A percentile compares a stretch with the other conserved stretches of the same genome.
Conservation (phyloP, 2,113 vertebrate species). For the Hyaena hyaena region DNA sequence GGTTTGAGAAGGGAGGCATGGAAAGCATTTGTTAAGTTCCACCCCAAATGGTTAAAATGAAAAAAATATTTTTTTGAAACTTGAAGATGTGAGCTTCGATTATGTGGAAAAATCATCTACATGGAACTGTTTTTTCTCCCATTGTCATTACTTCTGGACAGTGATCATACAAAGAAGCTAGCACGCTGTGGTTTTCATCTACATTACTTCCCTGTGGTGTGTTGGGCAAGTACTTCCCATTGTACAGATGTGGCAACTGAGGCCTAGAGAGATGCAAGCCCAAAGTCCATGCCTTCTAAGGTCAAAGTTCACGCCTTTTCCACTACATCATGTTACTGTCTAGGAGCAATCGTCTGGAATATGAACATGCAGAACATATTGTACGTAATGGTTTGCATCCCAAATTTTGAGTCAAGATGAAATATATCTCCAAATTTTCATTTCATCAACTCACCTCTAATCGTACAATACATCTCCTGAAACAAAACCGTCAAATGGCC, state of each 20-base stretch:
- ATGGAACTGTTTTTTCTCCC: neutral
- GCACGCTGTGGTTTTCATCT: neutral
- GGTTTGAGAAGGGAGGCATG: neutral
- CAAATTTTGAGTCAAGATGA: neutral
- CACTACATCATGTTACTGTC: neutral
- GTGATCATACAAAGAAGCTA: neutral
- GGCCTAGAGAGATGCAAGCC: neutral
- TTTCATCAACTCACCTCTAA: neutral
- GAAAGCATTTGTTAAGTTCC: neutral
- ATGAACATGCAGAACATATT: neutral
- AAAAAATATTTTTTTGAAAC: neutral
- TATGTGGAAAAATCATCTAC: neutral
- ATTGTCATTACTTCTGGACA: neutral
- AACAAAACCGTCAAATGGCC: neutral
- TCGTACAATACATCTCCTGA: neutral
- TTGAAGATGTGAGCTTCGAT: neutral
- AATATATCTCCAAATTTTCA: neutral
- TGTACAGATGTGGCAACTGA: conserved; percentile 34
- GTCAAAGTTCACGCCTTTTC: neutral
- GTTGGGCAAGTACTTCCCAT: neutral
- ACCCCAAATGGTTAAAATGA: conserved; percentile 20
- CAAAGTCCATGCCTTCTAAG: neutral
- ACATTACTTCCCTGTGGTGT: neutral
- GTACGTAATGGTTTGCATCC: neutral
- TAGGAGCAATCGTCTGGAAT: neutral